Base-by-base conservation (phyloP, 2,113 vertebrate species). In the Epinephelus fuscoguttatus region DNA sequence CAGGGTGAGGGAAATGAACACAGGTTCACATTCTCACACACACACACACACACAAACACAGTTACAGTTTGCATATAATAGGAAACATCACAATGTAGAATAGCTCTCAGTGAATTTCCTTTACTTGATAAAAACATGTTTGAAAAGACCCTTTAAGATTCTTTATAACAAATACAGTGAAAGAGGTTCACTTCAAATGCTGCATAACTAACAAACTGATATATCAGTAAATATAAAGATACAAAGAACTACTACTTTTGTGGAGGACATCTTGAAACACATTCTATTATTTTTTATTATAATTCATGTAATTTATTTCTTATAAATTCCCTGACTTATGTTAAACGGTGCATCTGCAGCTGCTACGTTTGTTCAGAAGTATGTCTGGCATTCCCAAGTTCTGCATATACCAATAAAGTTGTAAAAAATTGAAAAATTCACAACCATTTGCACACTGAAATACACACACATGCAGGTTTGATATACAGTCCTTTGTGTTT, bases 1-100 rank as follows among this genome's bases (percentile, higher is more conserved):
- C 98, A 0, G 98, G 98, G 98, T 98, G 86, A 96, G 96, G 62
- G 14, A 6, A 55, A 85, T 62, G 25, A 64, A 7, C 42, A 47
- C 37, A 18, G 10, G 2, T 12, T 3, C 49, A 37, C 69, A 3
- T 27, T 27, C 27, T 3, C 27, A 27, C 27, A 27, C 27, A 27
- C 27, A 27, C 27, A 27, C 27, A 27, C 27, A 27, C 27, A 27
- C 27, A 27, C 27, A 37, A 6, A 37, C 33, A 12, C 62, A 17
- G 5, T 33, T n/a, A 73, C 45, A 56, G 0, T 67, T 75, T 59
- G 23, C 25, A 40, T 55, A 19, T 25, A 6, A 27, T 21, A 64
- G 59, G 76, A 82, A 81, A 3, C 6, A 50, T 21, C 70, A 45
- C 14, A 30, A 13, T 71, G n/a, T 42, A 42, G 21, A 78, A 21